Conservation (phyloP, 2,797 vertebrate genomes). For the Bryconaethiops microstoma region DNA sequence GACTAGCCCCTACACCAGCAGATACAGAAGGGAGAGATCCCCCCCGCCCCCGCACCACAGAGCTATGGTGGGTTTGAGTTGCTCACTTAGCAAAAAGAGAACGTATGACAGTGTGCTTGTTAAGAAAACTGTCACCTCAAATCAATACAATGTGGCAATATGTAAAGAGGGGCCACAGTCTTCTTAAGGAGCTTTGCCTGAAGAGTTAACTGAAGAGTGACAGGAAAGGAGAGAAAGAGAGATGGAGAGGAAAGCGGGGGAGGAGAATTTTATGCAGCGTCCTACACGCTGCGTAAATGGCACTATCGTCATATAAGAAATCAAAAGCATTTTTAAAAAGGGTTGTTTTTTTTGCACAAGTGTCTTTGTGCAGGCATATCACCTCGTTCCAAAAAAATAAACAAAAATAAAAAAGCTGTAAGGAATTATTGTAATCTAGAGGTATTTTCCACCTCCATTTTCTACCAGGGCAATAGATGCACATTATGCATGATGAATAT, state of each 20-base stretch:
- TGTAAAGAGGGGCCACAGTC: conserved; percentile 33
- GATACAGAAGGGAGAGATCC: conserved; percentile 38
- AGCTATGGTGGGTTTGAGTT: conserved; percentile 46
- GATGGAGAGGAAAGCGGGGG: not conserved
- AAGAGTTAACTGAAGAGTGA: conserved; percentile 40
- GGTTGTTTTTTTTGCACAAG: not conserved
- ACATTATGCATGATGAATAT: conserved; percentile 50
- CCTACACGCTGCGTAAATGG: not conserved
- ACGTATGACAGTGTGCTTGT: conserved; percentile 47
- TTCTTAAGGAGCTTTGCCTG: conserved; percentile 39
- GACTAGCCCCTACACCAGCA: conserved; percentile 64
- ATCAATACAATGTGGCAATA: conserved; percentile 48
- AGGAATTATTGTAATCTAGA: conserved; percentile 20
- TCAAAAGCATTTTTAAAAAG: not conserved
- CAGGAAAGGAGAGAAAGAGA: not conserved
- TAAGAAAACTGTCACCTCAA: conserved; percentile 50
- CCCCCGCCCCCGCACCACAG: conserved; percentile 26
- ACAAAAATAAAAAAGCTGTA: not conserved
- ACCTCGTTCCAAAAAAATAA: not conserved
- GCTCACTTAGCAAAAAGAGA: conserved; percentile 48
- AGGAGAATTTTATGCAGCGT: not conserved
- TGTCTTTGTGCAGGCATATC: not conserved
- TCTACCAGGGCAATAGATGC: conserved; percentile 43
- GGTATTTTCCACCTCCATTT: conserved; percentile 3
- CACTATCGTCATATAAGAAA: not conserved